These are phyloP conservation scores for Cydia splendana DNA, from an alignment of 1,140 invertebrate genomes.

Conservation along the genomic window DNA sequence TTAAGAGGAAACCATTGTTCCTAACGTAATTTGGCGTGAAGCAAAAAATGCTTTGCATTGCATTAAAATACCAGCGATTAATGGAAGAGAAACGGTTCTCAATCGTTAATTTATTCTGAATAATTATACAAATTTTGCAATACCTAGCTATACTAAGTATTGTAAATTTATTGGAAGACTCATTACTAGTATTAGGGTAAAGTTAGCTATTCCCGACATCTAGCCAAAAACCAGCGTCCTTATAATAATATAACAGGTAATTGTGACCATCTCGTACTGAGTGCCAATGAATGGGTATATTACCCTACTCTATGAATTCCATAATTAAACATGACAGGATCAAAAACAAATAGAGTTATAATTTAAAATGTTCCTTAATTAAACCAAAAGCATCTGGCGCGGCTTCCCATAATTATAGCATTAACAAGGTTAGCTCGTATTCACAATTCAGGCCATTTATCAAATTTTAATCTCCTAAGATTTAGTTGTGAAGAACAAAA, in stretches of 20 bases:
- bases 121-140: constrained; percentile 22
- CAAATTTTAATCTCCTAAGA: constrained; percentile 21
- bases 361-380: background rate
- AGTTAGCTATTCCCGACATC: background rate
- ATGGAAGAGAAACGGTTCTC: constrained; percentile 18
- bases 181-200: background rate
- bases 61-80: constrained; percentile 17
- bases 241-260: no score
- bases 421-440: constrained; percentile 12
- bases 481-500: constrained; percentile 9
- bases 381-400: background rate
- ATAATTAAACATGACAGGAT: background rate
- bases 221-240: background rate
- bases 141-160: background rate
- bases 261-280: background rate
- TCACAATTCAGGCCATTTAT: background rate
- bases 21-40: constrained; percentile 24
- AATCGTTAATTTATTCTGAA: constrained; percentile 14
- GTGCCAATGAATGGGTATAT: background rate
- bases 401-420: constrained; percentile 14
- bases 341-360: background rate
- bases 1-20: constrained; percentile 20
- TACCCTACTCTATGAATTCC: background rate
- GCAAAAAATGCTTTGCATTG: constrained; percentile 24
- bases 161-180: background rate